Evolutionary conservation across 2,113 vertebrate genomes (phyloP).

Genomic region (Scolopax mira): DNA sequence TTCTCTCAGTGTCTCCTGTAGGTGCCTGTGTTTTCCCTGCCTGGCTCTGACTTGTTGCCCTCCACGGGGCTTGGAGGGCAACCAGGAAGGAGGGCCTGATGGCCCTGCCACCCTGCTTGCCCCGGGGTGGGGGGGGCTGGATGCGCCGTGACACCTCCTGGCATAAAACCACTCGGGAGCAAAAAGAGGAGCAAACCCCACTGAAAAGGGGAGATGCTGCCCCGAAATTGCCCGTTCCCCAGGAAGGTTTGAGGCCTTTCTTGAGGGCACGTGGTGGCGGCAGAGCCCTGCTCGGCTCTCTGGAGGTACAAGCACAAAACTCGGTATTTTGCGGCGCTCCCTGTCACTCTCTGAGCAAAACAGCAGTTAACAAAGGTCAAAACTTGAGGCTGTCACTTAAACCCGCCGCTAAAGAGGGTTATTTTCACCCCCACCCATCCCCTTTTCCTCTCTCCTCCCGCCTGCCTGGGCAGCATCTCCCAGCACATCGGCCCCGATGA

Average conservation of each 20-base stretch:
- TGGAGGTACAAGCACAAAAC: background rate
- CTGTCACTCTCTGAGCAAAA: conserved; percentile 46
- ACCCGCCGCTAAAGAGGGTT: background rate
- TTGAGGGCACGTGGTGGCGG: background rate
- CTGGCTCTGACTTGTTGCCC: background rate
- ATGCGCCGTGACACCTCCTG: rapidly evolving
- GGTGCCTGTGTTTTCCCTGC: background rate
- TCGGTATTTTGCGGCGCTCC: background rate
- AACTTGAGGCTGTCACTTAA: conserved; percentile 20
- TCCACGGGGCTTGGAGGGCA: background rate
- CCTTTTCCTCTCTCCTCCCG: background rate
- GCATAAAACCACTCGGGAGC: background rate
- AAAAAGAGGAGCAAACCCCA: background rate
- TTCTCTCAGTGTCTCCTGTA: background rate
- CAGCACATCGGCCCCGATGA: rapidly evolving
- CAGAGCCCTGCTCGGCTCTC: background rate
- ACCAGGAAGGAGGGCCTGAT: background rate
- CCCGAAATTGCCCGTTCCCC: rapidly evolving
- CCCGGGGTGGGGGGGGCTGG: background rate
- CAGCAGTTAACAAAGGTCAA: conserved; percentile 62
- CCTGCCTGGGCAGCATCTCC: background rate
- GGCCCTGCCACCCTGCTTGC: background rate
- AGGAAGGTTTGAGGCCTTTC: background rate
- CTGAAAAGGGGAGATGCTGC: background rate
- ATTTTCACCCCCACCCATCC: background rate